A percentile compares a stretch with the other conserved stretches of the same genome.
phyloP scores from a whole-genome alignment of 1,140 invertebrate species.

The Drosophila pachea region DNA sequence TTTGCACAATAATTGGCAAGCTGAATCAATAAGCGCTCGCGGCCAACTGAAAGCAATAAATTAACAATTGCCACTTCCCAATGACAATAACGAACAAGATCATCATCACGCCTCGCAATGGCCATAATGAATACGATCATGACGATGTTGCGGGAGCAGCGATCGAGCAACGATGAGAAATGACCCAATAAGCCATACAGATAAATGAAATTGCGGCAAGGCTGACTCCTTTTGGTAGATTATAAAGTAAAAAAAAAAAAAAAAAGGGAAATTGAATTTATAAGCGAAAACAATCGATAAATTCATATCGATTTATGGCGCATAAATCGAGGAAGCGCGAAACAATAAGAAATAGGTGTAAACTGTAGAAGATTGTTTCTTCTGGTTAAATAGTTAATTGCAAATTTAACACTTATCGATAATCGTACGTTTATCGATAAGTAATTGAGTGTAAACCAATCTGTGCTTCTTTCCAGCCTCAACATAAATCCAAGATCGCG shows the following conservation, averaged over 20 bases:
- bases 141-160: not conserved
- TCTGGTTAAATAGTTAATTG: not conserved
- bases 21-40: conserved; percentile 71
- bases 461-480: conserved; percentile 18
- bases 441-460: conserved; percentile 2
- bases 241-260: not conserved
- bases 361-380: not conserved
- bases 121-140: conserved; percentile 6
- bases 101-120: not conserved
- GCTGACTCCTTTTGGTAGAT: not conserved
- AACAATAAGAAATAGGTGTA: not conserved
- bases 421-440: conserved; percentile 1
- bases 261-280: conserved; percentile 41
- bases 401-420: conserved; percentile 7
- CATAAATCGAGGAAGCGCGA: not conserved
- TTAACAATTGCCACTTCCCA: conserved; percentile 62
- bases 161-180: conserved; percentile 18
- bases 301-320: conserved; percentile 33
- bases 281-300: conserved; percentile 37
- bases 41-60: conserved; percentile 66
- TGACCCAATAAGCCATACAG: conserved; percentile 24
- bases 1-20: conserved; percentile 75
- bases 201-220: conserved; percentile 22
- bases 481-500: conserved; percentile 32
- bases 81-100: conserved; percentile 20